Conservation (phyloP, 1,140 invertebrate species). For the Lepidurus arcticus region DNA sequence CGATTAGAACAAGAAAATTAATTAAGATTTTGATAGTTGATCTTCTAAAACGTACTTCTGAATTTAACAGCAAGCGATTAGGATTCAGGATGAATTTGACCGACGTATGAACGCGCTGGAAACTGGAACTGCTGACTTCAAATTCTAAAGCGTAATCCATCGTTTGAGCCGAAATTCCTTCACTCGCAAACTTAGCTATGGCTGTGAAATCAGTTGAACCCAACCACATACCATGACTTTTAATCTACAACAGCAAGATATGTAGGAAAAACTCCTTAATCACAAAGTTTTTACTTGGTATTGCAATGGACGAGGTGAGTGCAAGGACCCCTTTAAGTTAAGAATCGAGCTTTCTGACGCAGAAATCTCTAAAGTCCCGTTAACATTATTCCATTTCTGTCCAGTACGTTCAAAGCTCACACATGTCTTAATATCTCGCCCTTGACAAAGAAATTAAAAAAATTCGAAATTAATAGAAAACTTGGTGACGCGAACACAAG, state of each 20-base stretch:
- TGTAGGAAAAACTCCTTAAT: neutral
- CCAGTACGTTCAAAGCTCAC: neutral
- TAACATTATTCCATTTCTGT: neutral
- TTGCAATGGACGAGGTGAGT: neutral
- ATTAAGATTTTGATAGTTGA: neutral
- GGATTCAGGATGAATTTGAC: neutral
- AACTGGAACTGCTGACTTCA: neutral
- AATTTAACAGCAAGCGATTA: neutral
- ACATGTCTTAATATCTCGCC: neutral
- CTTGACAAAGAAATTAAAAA: neutral
- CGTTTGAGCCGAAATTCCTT: neutral
- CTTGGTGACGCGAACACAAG: too few relatives aligned
- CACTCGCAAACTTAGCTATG: neutral
- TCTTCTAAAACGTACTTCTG: neutral
- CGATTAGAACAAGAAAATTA: neutral
- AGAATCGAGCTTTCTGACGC: neutral
- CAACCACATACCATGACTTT: neutral
- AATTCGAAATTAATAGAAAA: too few relatives aligned
- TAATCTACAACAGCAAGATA: neutral
- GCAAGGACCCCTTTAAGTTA: neutral
- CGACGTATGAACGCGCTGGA: neutral
- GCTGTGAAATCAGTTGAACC: neutral
- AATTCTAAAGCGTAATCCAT: neutral
- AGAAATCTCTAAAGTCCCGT: neutral
- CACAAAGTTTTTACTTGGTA: neutral